Evolutionary conservation across 2,888 invertebrate species (phyloP), one percentile per base, ranked within the genome.

Genomic region (Synanthedon myopaeformis): DNA sequence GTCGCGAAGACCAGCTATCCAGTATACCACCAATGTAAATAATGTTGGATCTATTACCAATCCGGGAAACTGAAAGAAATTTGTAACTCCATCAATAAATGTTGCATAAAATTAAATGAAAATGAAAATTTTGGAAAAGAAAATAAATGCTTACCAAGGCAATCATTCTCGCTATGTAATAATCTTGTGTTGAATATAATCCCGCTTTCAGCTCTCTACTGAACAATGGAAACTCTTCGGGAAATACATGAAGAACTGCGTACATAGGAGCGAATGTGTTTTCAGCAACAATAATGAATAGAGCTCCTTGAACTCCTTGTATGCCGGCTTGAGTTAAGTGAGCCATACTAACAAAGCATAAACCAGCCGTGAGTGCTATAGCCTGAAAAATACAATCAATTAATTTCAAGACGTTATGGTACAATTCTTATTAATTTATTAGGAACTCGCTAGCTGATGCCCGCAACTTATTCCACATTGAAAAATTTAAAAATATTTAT

Each of bases 181-280:
- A 97, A 5, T 93, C 89, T 13, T 92, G 91, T 0, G 94, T 91
- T 0, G 93, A 88, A 69, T 96, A 97, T 61, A 97, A 82, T 10
- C 95, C 96, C 13, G 95, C 94, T 57, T 92, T 90, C 58, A 94
- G 90, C 72, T 97, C 97, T 56, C 97, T 86, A 45, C 93, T 82
- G 66, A 97, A 92, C 50, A 96, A 80, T 0, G 96, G 96, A 58
- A 95, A 91, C 70, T 90, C 90, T 63, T 92, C 91, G 0, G 96
- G 96, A 69, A 96, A 95, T 65, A 94, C 90, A 61, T 94, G 92
- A 48, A 98, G 86, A 1, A 96, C 94, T 0, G 95, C 93, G 76
- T 97, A 97, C 93, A 97, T 94, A 0, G 96, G 96, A 54, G 92
- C 92, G 79, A 97, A 97, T 0, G 96, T 95, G 70, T 96, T 95